Conservation (phyloP, 2,113 vertebrate species). For the Edolisoma coerulescens region DNA sequence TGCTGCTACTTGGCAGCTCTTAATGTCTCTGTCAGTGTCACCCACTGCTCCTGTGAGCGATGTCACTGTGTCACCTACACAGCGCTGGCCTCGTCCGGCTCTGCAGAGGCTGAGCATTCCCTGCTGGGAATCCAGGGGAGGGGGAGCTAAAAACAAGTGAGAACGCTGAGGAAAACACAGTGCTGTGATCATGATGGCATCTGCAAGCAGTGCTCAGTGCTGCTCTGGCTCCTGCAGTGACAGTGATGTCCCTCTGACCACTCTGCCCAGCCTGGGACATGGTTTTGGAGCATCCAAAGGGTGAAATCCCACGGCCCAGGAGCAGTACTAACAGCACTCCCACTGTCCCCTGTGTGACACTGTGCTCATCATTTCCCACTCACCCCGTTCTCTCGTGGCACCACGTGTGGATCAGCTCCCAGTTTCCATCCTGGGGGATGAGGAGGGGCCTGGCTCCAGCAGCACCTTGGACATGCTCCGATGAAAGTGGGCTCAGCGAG, state of each 20-base stretch:
- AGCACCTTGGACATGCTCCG: neutral
- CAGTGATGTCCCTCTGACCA: neutral
- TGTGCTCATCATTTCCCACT: rapidly evolving
- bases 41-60: neutral
- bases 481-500: neutral
- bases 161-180: neutral
- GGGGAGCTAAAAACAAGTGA: neutral
- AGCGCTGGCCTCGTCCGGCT: neutral
- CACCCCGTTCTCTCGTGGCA: neutral
- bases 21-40: neutral
- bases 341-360: rapidly evolving
- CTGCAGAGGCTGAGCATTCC: neutral
- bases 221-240: neutral
- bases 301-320: neutral
- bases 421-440: rapidly evolving
- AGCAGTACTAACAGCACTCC: rapidly evolving
- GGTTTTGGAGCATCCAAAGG: neutral
- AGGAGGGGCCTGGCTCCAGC: neutral
- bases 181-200: neutral
- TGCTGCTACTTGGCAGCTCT: conserved; percentile 18
- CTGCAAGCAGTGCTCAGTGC: neutral
- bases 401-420: neutral
- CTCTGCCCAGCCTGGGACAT: neutral
- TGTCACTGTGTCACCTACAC: neutral
- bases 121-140: neutral